A percentile compares a stretch with the other conserved stretches of the same genome.
phyloP scores from a whole-genome alignment of 2,888 invertebrate species.

The Campoplex nolae region DNA sequence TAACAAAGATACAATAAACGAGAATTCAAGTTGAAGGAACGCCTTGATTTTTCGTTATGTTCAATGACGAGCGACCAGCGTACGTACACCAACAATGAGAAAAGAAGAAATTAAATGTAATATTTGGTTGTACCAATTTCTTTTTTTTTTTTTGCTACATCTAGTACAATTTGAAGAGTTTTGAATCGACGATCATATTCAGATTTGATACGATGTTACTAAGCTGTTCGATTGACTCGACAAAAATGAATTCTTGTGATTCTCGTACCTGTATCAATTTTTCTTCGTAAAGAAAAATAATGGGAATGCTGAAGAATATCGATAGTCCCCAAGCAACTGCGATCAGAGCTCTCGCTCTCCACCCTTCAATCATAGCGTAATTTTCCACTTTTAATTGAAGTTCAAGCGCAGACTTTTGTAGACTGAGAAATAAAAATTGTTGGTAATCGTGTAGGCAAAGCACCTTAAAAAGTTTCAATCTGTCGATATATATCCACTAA shows the following conservation, averaged over 20 bases:
- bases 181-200: background rate
- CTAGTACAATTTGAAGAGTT: background rate
- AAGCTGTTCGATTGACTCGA: background rate
- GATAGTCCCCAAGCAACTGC: conserved; percentile 93
- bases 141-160: no score
- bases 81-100: background rate
- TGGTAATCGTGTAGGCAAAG: no score
- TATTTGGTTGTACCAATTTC: background rate
- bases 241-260: background rate
- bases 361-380: conserved; percentile 88
- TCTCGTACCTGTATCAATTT: conserved; percentile 88
- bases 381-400: conserved; percentile 2
- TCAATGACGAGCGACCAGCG: background rate
- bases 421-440: no score
- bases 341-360: conserved; percentile 92
- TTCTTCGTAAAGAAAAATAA: conserved; percentile 92
- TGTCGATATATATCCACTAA: no score
- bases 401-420: background rate
- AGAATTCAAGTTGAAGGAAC: background rate
- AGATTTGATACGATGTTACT: background rate
- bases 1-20: background rate
- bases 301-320: conserved; percentile 92
- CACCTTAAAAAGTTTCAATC: no score
- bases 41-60: background rate
- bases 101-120: background rate